Evolutionary conservation across 2,888 invertebrate genomes (phyloP).

Genomic region (Xestia sexstrigata): DNA sequence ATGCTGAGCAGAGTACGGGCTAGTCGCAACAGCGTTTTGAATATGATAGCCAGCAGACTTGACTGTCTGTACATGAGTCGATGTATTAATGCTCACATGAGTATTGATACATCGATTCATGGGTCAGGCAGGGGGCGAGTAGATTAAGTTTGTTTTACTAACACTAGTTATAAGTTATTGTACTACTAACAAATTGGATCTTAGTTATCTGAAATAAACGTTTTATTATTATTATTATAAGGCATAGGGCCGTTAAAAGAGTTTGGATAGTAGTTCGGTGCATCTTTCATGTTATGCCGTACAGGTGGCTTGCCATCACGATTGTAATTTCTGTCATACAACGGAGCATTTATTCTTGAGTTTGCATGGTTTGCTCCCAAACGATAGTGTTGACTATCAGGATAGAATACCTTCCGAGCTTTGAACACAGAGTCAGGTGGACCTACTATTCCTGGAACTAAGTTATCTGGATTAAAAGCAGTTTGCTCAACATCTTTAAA

Average conservation of each 20-base stretch:
- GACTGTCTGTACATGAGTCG: too few relatives aligned
- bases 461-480: slow-evolving; percentile 81
- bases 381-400: slow-evolving; percentile 88
- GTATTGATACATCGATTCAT: too few relatives aligned
- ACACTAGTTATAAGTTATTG: too few relatives aligned
- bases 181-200: too few relatives aligned
- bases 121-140: too few relatives aligned
- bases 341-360: slow-evolving; percentile 65
- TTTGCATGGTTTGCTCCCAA: slow-evolving; percentile 68
- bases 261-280: slow-evolving; percentile 73
- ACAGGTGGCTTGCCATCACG: slow-evolving; percentile 69
- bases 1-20: too few relatives aligned
- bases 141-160: too few relatives aligned
- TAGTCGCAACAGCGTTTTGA: too few relatives aligned
- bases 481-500: slow-evolving; percentile 88
- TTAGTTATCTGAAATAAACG: too few relatives aligned
- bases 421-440: slow-evolving; percentile 88
- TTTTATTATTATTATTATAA: too few relatives aligned
- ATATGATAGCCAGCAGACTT: too few relatives aligned
- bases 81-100: too few relatives aligned
- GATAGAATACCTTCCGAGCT: slow-evolving; percentile 86
- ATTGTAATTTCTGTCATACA: slow-evolving; percentile 64
- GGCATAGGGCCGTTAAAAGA: slow-evolving; percentile 71
- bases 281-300: slow-evolving; percentile 63
- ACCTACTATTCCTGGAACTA: slow-evolving; percentile 85